These are phyloP conservation scores for Pogonus chalceus DNA, from an alignment of 1,140 invertebrate species.

Conservation along the genomic window DNA sequence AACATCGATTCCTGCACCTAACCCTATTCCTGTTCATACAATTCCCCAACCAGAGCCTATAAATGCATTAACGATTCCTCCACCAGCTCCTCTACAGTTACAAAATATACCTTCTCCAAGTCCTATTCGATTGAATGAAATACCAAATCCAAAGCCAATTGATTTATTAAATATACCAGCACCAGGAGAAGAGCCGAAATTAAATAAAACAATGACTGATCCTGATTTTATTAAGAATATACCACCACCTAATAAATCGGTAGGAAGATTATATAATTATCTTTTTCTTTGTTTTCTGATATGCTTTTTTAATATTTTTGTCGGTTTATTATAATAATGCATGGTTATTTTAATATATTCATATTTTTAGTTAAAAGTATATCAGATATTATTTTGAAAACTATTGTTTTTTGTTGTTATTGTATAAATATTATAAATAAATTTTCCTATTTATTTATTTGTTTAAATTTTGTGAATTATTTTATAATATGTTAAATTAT, in stretches of 20 bases:
- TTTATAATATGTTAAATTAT: too few relatives aligned
- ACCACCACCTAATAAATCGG: constrained; percentile 33
- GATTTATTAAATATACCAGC: constrained; percentile 32
- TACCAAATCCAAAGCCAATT: constrained; percentile 34
- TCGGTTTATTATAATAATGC: too few relatives aligned
- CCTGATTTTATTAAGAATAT: constrained; percentile 33
- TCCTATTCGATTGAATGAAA: constrained; percentile 31
- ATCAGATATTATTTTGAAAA: too few relatives aligned
- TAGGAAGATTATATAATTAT: too few relatives aligned
- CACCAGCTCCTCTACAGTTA: constrained; percentile 39
- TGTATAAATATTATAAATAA: too few relatives aligned
- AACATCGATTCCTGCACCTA: constrained; percentile 32
- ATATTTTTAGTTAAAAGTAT: too few relatives aligned
- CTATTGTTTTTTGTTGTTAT: not conserved
- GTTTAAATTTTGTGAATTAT: too few relatives aligned
- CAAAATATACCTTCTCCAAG: constrained; percentile 42
- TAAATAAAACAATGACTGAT: constrained; percentile 23
- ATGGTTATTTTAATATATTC: too few relatives aligned
- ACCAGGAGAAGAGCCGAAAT: constrained; percentile 19
- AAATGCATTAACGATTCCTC: constrained; percentile 34
- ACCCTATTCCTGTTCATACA: constrained; percentile 34
- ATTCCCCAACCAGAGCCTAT: constrained; percentile 34
- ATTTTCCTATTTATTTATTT: too few relatives aligned
- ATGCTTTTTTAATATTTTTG: too few relatives aligned
- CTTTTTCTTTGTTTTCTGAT: too few relatives aligned